Evolutionary conservation across 2,888 invertebrate genomes (phyloP).

Genomic region (Opisthograptis luteolata): DNA sequence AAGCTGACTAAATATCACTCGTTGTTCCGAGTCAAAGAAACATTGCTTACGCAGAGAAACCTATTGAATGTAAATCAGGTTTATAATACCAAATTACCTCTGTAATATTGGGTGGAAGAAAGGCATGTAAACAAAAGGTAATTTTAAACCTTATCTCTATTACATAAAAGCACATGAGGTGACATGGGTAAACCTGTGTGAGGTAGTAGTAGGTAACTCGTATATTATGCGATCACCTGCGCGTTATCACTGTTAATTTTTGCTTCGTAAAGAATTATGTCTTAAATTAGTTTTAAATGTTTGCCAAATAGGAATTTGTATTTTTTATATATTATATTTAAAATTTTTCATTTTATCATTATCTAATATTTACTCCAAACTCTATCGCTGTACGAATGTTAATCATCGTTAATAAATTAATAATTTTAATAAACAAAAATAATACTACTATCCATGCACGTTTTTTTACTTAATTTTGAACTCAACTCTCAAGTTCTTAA

Average conservation of each 20-base stretch:
- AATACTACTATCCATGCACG: slow-evolving; percentile 28
- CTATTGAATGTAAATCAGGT: slow-evolving; percentile 15
- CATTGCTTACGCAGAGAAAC: neutral
- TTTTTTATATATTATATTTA: too few relatives aligned
- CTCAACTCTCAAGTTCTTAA: neutral
- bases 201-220: neutral
- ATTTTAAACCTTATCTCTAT: slow-evolving; percentile 7
- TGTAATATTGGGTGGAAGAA: slow-evolving; percentile 6
- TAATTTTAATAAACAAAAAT: too few relatives aligned
- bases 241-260: too few relatives aligned
- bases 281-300: too few relatives aligned
- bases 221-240: too few relatives aligned
- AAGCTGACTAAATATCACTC: slow-evolving; percentile 3
- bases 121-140: neutral
- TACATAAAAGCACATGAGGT: slow-evolving; percentile 1
- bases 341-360: too few relatives aligned
- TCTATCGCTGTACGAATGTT: too few relatives aligned
- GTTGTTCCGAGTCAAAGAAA: slow-evolving; percentile 8
- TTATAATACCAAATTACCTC: slow-evolving; percentile 3
- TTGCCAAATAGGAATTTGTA: too few relatives aligned
- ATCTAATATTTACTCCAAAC: too few relatives aligned
- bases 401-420: too few relatives aligned
- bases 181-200: neutral
- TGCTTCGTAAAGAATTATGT: too few relatives aligned
- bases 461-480: slow-evolving; percentile 26